A percentile compares a stretch with the other conserved stretches of the same genome.
Evolutionary conservation across 92 coral and sea anemone genomes (phyloP).

Genomic region (Zoanthus sociatus): DNA sequence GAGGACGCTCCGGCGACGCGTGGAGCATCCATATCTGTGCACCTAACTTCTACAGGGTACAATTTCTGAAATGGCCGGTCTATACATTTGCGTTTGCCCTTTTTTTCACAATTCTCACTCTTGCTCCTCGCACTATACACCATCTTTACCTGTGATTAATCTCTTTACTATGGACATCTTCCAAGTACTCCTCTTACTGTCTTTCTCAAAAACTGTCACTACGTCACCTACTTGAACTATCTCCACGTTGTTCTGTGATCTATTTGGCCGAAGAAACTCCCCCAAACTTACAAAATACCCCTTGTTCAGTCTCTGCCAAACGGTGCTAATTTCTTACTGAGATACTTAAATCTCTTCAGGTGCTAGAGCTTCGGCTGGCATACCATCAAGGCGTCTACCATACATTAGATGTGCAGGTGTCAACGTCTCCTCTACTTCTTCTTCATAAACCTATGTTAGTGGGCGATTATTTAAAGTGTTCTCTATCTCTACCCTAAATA

Average conservation of each 20-base stretch:
- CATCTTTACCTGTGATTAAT: slow-evolving; percentile 7
- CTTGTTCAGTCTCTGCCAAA: slow-evolving; percentile 44
- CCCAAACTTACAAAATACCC: neutral
- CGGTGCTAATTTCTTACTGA: neutral
- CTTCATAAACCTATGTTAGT: too few relatives aligned
- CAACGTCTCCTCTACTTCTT: too few relatives aligned
- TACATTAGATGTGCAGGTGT: too few relatives aligned
- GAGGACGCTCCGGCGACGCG: too few relatives aligned
- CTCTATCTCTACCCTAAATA: too few relatives aligned
- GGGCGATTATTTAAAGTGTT: too few relatives aligned
- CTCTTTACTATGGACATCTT: slow-evolving; percentile 8
- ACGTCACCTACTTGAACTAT: slow-evolving; percentile 19
- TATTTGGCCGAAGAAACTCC: neutral
- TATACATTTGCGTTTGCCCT: slow-evolving; percentile 8
- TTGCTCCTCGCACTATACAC: slow-evolving; percentile 37
- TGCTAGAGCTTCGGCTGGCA: too few relatives aligned
- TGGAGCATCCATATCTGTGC: too few relatives aligned
- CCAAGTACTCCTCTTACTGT: slow-evolving; percentile 14
- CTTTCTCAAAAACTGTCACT: slow-evolving; percentile 32
- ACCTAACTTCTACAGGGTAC: too few relatives aligned
- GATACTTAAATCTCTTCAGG: too few relatives aligned
- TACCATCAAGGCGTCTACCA: too few relatives aligned
- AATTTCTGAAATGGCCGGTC: slow-evolving; percentile 15
- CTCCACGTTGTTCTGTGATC: neutral
- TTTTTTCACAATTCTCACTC: slow-evolving; percentile 21